Percentiles rank a stretch among this genome's conserved stretches.
Evolutionary conservation across 2,797 vertebrate species (phyloP).

Genomic region (Oreonectes daqikongensis): DNA sequence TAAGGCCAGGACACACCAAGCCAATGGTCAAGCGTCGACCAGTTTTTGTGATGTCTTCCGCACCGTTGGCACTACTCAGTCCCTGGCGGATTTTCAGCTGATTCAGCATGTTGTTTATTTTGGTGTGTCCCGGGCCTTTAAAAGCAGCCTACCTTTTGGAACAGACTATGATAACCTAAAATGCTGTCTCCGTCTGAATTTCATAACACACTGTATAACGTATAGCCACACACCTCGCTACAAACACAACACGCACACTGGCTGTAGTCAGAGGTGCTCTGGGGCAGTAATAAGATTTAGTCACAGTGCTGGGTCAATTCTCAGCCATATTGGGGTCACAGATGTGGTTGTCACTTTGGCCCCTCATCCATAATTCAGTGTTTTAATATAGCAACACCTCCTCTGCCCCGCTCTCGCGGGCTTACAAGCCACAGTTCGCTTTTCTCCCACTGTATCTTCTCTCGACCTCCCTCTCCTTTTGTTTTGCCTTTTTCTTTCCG

Average conservation of each 20-base stretch:
- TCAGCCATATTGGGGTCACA: conserved; percentile 68
- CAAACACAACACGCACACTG: conserved; percentile 31
- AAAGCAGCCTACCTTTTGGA: background rate
- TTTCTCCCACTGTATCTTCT: background rate
- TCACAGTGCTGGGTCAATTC: conserved; percentile 75
- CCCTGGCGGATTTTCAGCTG: too few relatives aligned
- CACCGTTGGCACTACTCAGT: too few relatives aligned
- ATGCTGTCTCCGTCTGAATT: background rate
- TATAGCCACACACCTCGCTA: conserved; percentile 64
- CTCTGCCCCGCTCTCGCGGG: conserved; percentile 24
- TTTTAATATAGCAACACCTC: conserved; percentile 62
- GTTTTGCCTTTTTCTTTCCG: conserved; percentile 18
- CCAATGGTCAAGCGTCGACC: too few relatives aligned
- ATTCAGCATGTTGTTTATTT: too few relatives aligned
- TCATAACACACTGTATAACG: background rate
- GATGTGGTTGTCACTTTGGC: conserved; percentile 58
- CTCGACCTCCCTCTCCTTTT: conserved; percentile 23
- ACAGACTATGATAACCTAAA: background rate
- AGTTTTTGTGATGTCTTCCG: too few relatives aligned
- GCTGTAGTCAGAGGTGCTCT: conserved; percentile 30
- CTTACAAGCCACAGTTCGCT: conserved; percentile 8
- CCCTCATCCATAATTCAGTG: conserved; percentile 62
- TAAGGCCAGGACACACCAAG: background rate
- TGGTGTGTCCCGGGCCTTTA: too few relatives aligned
- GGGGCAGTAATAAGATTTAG: conserved; percentile 73